A percentile compares a stretch with the other conserved stretches of the same genome.
These are phyloP conservation scores for Sebastiscus albofasciatus DNA, from an alignment of 2,797 vertebrate genomes.

Conservation along the genomic window DNA sequence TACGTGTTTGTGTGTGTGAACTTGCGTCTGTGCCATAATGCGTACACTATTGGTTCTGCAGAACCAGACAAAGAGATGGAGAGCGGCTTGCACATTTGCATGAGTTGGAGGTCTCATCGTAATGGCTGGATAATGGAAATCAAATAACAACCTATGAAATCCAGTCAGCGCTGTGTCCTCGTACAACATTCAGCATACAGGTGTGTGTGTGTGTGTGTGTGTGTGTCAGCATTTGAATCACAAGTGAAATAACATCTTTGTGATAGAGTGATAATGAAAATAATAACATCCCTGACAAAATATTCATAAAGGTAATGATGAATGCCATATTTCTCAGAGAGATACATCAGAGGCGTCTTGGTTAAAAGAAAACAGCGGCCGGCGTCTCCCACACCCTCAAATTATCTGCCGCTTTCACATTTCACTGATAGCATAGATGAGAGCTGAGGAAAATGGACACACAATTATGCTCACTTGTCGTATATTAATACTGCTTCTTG, in stretches of 20 bases:
- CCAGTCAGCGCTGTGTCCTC: constrained; percentile 49
- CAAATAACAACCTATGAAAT: constrained; percentile 67
- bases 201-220: constrained; percentile 34
- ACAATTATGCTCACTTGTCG: constrained; percentile 99
- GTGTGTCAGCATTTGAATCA: constrained; percentile 50
- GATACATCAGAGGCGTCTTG: constrained; percentile 75
- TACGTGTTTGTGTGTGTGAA: constrained; percentile 30
- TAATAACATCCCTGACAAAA: constrained; percentile 82
- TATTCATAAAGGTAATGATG: constrained; percentile 81
- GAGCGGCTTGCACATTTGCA: constrained; percentile 53
- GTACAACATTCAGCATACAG: constrained; percentile 46
- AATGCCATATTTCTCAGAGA: constrained; percentile 76
- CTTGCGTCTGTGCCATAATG: constrained; percentile 24
- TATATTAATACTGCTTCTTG: constrained; percentile 99
- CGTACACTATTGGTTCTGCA: constrained; percentile 33
- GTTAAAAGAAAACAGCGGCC: constrained; percentile 75
- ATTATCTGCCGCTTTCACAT: constrained; percentile 87
- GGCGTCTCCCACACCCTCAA: constrained; percentile 77
- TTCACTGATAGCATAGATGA: constrained; percentile 86
- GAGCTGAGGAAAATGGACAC: constrained; percentile 92
- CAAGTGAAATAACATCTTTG: constrained; percentile 70
- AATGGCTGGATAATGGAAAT: constrained; percentile 68
- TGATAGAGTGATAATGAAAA: constrained; percentile 81
- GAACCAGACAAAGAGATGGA: constrained; percentile 56
- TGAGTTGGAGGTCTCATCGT: constrained; percentile 67